Evolutionary conservation across 1,140 invertebrate species (phyloP).

Genomic region (Achatina immaculata): DNA sequence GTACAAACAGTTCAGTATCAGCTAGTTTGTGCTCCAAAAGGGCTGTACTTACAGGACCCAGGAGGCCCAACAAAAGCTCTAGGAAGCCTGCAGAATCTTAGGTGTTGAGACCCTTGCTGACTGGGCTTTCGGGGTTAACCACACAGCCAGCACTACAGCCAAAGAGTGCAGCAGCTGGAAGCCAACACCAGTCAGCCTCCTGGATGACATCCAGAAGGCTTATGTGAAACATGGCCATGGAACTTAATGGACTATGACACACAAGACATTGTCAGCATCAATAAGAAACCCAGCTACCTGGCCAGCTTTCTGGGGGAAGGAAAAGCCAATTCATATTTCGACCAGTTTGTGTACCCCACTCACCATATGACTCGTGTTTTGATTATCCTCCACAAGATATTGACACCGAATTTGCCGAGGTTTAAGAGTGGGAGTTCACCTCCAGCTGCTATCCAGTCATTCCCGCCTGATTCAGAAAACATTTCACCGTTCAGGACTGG

Average conservation of each 20-base stretch:
- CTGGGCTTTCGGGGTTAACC: no score
- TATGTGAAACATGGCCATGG: neutral
- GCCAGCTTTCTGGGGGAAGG: neutral
- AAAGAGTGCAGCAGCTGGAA: neutral
- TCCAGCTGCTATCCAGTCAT: neutral
- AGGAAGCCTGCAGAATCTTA: neutral
- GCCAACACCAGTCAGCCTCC: neutral
- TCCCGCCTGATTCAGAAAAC: neutral
- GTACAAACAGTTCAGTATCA: neutral
- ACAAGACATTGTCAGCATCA: neutral
- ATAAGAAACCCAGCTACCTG: neutral
- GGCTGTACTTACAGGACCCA: neutral
- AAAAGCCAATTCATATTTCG: neutral
- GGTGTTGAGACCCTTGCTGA: neutral
- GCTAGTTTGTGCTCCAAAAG: neutral
- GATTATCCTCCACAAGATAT: neutral
- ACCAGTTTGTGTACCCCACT: no score
- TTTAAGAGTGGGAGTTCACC: neutral
- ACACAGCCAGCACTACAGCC: no score
- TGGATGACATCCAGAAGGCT: neutral
- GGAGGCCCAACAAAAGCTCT: neutral
- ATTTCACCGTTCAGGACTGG: neutral
- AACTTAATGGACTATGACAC: neutral
- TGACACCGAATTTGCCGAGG: neutral
- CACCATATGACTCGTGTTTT: no score